Percentiles rank a stretch among this genome's conserved stretches.
These are phyloP conservation scores for Musca vetustissima DNA, from an alignment of 1,140 invertebrate genomes.

Conservation along the genomic window DNA sequence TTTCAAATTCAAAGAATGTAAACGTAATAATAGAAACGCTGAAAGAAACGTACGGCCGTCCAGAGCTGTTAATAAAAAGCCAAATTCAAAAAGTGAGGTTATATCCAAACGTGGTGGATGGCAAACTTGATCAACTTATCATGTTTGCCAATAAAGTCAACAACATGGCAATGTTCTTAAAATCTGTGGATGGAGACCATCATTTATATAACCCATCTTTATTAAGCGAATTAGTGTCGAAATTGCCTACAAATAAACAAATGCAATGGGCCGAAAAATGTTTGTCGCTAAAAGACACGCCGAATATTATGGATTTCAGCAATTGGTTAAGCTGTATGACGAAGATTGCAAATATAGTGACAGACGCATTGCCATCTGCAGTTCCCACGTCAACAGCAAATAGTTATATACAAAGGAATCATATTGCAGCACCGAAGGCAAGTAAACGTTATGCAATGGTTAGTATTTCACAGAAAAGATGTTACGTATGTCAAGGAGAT, in stretches of 20 bases:
- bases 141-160: not conserved
- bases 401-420: no score
- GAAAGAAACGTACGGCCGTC: conserved; percentile 4
- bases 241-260: not conserved
- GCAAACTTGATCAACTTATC: not conserved
- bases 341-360: not conserved
- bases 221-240: not conserved
- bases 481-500: no score
- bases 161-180: not conserved
- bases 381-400: no score
- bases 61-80: conserved; percentile 12
- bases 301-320: not conserved
- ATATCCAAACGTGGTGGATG: not conserved
- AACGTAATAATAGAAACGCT: not conserved
- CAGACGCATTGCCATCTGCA: not conserved
- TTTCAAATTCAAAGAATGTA: conserved; percentile 6
- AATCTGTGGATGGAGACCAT: not conserved
- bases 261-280: conserved; percentile 10
- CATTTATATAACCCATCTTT: not conserved
- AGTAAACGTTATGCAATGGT: no score
- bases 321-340: not conserved
- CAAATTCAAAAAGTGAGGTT: conserved; percentile 3
- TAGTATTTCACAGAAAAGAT: no score
- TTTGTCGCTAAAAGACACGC: not conserved
- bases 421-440: no score